These are phyloP conservation scores for Telmatochromis sp. DNA, from an alignment of 2,113 vertebrate species.

Conservation along the genomic window DNA sequence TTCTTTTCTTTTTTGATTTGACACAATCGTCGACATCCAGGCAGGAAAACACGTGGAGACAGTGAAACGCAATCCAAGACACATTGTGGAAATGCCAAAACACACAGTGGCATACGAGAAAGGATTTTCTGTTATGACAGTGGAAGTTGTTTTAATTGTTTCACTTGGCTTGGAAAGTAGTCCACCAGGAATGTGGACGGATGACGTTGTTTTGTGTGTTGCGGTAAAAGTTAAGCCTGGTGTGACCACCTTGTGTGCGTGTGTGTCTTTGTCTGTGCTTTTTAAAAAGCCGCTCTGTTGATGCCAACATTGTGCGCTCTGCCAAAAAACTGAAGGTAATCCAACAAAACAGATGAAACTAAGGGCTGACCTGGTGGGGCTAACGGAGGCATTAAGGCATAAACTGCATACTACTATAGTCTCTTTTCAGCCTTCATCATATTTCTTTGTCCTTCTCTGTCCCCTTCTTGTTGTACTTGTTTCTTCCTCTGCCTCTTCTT, in stretches of 20 bases:
- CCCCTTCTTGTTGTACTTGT: not conserved
- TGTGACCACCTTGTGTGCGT: not conserved
- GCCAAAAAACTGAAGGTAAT: not conserved
- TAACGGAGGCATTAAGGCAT: not conserved
- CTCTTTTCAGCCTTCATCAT: not conserved
- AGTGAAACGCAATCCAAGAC: not conserved
- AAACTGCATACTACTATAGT: not conserved
- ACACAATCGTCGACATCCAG: not conserved
- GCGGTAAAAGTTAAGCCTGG: not conserved
- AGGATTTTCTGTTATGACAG: not conserved
- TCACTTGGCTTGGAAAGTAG: not conserved
- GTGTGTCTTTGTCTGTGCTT: not conserved
- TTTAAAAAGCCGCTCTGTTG: not conserved
- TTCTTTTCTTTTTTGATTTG: not conserved
- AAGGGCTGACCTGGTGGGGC: not conserved
- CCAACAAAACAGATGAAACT: not conserved
- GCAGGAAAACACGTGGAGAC: not conserved
- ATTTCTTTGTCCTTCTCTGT: not conserved
- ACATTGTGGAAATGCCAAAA: not conserved
- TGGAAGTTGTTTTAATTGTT: not conserved
- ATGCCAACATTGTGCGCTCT: not conserved
- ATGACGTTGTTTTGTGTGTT: not conserved
- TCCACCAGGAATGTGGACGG: not conserved
- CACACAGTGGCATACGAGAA: not conserved
- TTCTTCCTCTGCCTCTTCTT: not conserved